Conservation (phyloP, 2,797 vertebrate species). For the Acridotheres tristis region DNA sequence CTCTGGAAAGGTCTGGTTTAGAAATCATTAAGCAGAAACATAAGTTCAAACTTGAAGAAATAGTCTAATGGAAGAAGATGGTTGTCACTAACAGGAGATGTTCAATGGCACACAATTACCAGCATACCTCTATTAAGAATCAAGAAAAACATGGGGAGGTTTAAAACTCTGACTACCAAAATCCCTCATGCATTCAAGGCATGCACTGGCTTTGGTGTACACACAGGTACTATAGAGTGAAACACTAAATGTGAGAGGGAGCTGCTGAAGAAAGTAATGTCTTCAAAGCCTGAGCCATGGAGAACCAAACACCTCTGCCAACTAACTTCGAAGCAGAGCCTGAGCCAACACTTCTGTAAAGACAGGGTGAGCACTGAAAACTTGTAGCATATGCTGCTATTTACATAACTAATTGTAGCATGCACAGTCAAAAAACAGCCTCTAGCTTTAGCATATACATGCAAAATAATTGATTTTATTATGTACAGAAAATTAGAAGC, state of each 20-base stretch:
- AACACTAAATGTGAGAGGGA: neutral
- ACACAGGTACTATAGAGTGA: neutral
- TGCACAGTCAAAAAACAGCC: slow-evolving; percentile 70
- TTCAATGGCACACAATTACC: neutral
- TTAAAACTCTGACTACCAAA: neutral
- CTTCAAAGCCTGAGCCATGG: slow-evolving; percentile 38
- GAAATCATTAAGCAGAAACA: neutral
- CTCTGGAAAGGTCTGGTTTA: neutral
- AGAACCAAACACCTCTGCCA: slow-evolving; percentile 60
- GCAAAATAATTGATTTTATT: slow-evolving; percentile 67
- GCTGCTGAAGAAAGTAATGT: neutral
- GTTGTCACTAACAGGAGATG: neutral
- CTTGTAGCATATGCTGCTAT: slow-evolving; percentile 71
- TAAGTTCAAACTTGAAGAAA: neutral
- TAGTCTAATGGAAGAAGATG: neutral
- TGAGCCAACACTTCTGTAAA: slow-evolving; percentile 62
- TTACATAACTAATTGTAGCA: slow-evolving; percentile 71
- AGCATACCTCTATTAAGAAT: neutral
- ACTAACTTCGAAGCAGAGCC: slow-evolving; percentile 52
- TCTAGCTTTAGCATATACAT: slow-evolving; percentile 65
- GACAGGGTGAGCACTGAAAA: slow-evolving; percentile 61
- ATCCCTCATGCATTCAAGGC: neutral
- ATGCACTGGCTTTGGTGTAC: neutral
- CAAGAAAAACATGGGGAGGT: neutral
- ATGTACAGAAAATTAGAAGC: slow-evolving; percentile 66